These are phyloP conservation scores for Andrena haemorrhoa DNA, from an alignment of 2,888 invertebrate species.

Conservation along the genomic window DNA sequence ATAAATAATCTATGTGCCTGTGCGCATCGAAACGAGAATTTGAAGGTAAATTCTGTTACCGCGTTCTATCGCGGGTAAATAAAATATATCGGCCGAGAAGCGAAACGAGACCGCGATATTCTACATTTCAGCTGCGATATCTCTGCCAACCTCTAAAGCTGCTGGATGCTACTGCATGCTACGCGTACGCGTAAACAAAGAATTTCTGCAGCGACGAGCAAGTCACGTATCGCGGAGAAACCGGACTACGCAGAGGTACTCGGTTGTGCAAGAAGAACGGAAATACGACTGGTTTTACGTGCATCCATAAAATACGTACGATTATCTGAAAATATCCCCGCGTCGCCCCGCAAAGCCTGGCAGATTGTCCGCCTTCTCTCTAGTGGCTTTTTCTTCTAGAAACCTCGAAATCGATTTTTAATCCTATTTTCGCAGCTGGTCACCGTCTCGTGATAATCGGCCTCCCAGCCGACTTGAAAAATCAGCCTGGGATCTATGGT, in stretches of 20 bases:
- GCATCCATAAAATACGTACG: slow-evolving; percentile 67
- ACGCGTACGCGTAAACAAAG: slow-evolving; percentile 57
- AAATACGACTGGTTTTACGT: slow-evolving; percentile 21
- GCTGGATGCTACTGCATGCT: slow-evolving; percentile 13
- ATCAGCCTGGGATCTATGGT: slow-evolving; percentile 58
- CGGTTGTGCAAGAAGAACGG: slow-evolving; percentile 9
- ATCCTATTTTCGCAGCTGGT: slow-evolving; percentile 38
- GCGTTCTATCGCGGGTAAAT: background rate
- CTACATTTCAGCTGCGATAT: slow-evolving; percentile 24
- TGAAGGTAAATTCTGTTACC: background rate
- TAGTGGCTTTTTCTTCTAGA: slow-evolving; percentile 59
- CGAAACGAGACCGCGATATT: slow-evolving; percentile 3
- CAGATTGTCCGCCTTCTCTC: slow-evolving; percentile 63
- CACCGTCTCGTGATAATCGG: slow-evolving; percentile 47
- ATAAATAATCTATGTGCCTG: background rate
- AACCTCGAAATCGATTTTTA: slow-evolving; percentile 60
- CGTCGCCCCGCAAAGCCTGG: slow-evolving; percentile 67
- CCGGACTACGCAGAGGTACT: background rate
- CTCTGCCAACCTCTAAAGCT: slow-evolving; percentile 60
- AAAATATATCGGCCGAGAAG: background rate
- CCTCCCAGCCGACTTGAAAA: slow-evolving; percentile 58
- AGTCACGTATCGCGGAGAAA: slow-evolving; percentile 11
- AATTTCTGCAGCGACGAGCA: slow-evolving; percentile 9
- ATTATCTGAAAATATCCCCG: slow-evolving; percentile 70
- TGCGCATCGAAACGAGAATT: background rate